phyloP scores from a whole-genome alignment of 2,888 invertebrate genomes.

The Erpobdella octoculata region DNA sequence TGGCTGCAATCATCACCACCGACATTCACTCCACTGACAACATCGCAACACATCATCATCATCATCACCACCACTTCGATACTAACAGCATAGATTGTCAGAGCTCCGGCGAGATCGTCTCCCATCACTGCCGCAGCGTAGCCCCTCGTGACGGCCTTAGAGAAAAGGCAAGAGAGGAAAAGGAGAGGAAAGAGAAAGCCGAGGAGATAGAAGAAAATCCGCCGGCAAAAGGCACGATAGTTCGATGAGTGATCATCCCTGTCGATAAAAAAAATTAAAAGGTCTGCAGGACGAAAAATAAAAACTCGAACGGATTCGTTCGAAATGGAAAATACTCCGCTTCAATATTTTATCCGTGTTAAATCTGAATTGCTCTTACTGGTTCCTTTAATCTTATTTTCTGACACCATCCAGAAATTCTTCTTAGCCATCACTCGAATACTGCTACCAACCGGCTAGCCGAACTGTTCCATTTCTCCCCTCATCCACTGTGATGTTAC shows the following conservation, averaged over 20 bases:
- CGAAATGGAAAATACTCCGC: too few species aligned
- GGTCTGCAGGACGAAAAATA: background rate
- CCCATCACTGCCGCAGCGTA: background rate
- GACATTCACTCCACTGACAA: too few species aligned
- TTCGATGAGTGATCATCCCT: constrained; percentile 42
- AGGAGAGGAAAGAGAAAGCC: constrained; percentile 43
- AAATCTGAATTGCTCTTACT: too few species aligned
- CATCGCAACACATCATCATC: background rate
- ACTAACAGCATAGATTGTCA: background rate
- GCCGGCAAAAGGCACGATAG: constrained; percentile 45
- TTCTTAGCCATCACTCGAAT: background rate
- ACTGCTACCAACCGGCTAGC: background rate
- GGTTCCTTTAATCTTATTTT: too few species aligned
- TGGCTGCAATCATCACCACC: background rate
- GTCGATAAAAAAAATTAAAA: constrained; percentile 25
- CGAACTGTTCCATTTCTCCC: too few species aligned
- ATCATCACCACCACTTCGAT: background rate
- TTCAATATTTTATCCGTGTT: too few species aligned
- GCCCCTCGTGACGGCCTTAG: background rate
- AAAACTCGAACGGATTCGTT: too few species aligned
- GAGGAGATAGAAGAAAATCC: constrained; percentile 48
- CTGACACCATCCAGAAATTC: too few species aligned
- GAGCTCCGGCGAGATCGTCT: background rate
- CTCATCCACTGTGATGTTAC: too few species aligned
- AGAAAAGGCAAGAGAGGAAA: background rate